Conservation (phyloP, 2,797 vertebrate genomes). For the Remorina albescens region DNA sequence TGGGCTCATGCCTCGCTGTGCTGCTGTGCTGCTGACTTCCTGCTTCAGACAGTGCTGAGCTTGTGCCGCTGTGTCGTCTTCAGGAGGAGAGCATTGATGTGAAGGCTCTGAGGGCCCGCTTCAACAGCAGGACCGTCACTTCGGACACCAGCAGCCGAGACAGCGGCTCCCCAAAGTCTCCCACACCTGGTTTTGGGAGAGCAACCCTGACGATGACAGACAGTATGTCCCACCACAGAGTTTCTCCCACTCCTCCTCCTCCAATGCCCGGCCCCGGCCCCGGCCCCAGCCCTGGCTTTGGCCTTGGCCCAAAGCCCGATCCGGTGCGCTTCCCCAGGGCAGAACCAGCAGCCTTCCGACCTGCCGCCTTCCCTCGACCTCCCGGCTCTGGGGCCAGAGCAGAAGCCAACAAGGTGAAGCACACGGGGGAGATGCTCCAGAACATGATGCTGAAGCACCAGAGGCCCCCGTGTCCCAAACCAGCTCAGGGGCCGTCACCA, state of each 20-base stretch:
- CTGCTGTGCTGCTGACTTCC: constrained; percentile 73
- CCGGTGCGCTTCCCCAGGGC: constrained; percentile 39
- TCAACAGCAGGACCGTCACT: constrained; percentile 70
- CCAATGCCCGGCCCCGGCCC: constrained; percentile 25
- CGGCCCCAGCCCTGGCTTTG: too few species aligned
- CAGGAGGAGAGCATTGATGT: constrained; percentile 83
- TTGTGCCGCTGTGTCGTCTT: constrained; percentile 44
- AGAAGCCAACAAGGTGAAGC: constrained; percentile 66
- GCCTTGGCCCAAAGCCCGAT: too few species aligned
- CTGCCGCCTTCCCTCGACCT: constrained; percentile 55
- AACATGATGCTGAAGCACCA: constrained; percentile 73
- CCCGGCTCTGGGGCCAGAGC: constrained; percentile 43
- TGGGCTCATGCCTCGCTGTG: constrained; percentile 50
- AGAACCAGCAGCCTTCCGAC: constrained; percentile 33
- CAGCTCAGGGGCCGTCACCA: neutral
- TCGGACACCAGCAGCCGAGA: constrained; percentile 64
- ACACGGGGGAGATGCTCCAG: constrained; percentile 76
- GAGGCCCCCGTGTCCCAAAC: constrained; percentile 11
- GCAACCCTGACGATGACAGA: constrained; percentile 29
- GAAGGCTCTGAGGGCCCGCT: constrained; percentile 82
- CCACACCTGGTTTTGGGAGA: constrained; percentile 59
- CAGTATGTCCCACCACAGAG: constrained; percentile 55
- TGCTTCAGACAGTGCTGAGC: constrained; percentile 51
- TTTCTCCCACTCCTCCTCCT: constrained; percentile 30
- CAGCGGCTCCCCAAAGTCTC: constrained; percentile 66